phyloP scores from a whole-genome alignment of 2,797 vertebrate genomes.

The Pelodytes ibericus region DNA sequence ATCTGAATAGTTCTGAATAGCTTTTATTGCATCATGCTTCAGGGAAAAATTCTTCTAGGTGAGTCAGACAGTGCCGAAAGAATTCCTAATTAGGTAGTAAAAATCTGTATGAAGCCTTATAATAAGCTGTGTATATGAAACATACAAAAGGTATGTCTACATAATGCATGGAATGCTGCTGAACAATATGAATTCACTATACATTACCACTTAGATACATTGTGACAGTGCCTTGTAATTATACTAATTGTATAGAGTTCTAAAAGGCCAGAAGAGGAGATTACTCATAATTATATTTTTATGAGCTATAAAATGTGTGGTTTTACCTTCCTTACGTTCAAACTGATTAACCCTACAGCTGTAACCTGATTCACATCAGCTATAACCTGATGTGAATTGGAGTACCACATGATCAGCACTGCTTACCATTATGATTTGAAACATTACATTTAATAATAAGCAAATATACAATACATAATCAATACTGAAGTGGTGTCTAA shows the following conservation, averaged over 20 bases:
- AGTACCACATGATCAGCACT: too few relatives aligned
- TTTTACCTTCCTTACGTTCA: constrained; percentile 10
- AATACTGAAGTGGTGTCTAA: too few relatives aligned
- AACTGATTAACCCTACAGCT: constrained; percentile 2
- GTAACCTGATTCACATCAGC: too few relatives aligned
- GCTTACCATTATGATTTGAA: too few relatives aligned
- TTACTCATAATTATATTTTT: constrained; percentile 42
- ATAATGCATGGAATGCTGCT: background rate
- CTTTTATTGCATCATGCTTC: constrained; percentile 14
- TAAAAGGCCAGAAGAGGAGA: constrained; percentile 26
- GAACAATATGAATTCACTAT: background rate
- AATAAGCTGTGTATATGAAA: constrained; percentile 2
- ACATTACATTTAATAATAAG: too few relatives aligned
- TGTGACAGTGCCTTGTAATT: constrained; percentile 41
- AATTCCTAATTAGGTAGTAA: constrained; percentile 41
- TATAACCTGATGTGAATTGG: too few relatives aligned
- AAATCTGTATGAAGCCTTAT: background rate
- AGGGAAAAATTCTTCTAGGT: constrained; percentile 15
- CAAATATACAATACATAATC: too few relatives aligned
- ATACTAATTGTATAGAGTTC: constrained; percentile 27
- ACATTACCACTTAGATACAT: constrained; percentile 19
- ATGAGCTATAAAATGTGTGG: constrained; percentile 20
- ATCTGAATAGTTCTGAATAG: background rate
- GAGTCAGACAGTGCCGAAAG: constrained; percentile 1
- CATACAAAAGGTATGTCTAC: constrained; percentile 8